Conservation (phyloP, 1,140 invertebrate genomes). For the Euschistus heros region DNA sequence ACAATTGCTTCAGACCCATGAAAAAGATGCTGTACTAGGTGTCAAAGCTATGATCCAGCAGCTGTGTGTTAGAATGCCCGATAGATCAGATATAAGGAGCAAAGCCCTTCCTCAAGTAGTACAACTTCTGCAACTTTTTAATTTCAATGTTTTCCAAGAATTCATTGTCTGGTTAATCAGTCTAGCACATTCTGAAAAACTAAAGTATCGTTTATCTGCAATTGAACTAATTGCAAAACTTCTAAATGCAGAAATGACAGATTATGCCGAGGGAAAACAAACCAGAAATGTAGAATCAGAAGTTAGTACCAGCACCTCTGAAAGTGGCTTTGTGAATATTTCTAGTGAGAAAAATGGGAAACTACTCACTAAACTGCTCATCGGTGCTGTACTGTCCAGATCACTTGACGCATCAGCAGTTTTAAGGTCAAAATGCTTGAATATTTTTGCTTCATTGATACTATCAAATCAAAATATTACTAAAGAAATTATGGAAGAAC, state of each 20-base stretch:
- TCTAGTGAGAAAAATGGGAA: neutral
- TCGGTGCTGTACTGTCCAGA: slow-evolving; percentile 40
- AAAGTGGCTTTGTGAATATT: neutral
- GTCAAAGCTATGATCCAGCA: slow-evolving; percentile 45
- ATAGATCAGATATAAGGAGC: slow-evolving; percentile 44
- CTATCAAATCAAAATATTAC: slow-evolving; percentile 33
- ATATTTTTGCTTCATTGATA: slow-evolving; percentile 41
- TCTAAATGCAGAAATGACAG: slow-evolving; percentile 32
- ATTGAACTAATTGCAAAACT: slow-evolving; percentile 45
- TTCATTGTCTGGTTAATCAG: slow-evolving; percentile 41
- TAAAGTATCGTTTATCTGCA: slow-evolving; percentile 41
- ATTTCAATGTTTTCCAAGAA: slow-evolving; percentile 33
- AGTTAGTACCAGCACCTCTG: neutral
- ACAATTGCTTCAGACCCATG: slow-evolving; percentile 36
- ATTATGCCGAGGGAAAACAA: neutral
- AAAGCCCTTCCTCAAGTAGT: slow-evolving; percentile 42
- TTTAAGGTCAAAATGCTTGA: slow-evolving; percentile 46
- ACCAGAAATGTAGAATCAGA: too few relatives aligned
- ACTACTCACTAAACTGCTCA: slow-evolving; percentile 36
- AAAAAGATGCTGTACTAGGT: slow-evolving; percentile 34
- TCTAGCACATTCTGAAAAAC: slow-evolving; percentile 41
- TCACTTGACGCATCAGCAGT: slow-evolving; percentile 45
- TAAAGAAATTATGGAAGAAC: slow-evolving; percentile 36
- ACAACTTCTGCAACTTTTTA: slow-evolving; percentile 39
- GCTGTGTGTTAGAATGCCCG: slow-evolving; percentile 45